phyloP scores from a whole-genome alignment of 1,140 invertebrate species.

The Metopolophium dirhodum region DNA sequence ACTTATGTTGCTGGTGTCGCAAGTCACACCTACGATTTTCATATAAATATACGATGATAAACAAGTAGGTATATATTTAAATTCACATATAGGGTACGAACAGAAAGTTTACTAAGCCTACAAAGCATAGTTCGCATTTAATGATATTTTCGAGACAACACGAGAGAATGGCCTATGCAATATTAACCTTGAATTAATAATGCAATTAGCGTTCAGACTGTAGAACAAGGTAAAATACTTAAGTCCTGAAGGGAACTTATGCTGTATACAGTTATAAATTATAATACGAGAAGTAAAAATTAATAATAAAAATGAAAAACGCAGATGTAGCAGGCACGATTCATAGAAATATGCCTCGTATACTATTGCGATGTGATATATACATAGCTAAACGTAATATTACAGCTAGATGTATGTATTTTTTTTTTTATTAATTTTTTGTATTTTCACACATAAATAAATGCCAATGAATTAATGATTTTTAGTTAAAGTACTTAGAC shows the following conservation, averaged over 20 bases:
- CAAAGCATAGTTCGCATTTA: neutral
- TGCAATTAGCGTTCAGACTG: neutral
- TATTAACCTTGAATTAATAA: conserved; percentile 22
- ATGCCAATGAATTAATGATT: neutral
- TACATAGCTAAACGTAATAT: neutral
- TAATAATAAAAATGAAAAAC: neutral
- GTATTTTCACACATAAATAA: neutral
- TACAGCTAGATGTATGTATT: neutral
- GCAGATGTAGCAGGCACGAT: neutral
- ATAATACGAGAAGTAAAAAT: neutral
- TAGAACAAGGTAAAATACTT: conserved; percentile 12
- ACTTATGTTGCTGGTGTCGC: neutral
- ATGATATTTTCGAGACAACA: neutral
- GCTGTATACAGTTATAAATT: neutral
- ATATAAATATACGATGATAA: neutral
- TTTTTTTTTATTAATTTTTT: neutral
- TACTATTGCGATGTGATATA: neutral
- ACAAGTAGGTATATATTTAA: neutral
- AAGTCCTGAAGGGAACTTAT: neutral
- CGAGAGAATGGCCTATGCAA: neutral
- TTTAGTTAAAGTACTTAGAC: neutral
- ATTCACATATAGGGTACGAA: neutral
- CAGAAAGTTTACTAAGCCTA: neutral
- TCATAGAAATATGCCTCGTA: neutral
- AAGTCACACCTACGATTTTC: neutral